Evolutionary conservation across 2,113 vertebrate species (phyloP).

Genomic region (Bubalus kerabau): DNA sequence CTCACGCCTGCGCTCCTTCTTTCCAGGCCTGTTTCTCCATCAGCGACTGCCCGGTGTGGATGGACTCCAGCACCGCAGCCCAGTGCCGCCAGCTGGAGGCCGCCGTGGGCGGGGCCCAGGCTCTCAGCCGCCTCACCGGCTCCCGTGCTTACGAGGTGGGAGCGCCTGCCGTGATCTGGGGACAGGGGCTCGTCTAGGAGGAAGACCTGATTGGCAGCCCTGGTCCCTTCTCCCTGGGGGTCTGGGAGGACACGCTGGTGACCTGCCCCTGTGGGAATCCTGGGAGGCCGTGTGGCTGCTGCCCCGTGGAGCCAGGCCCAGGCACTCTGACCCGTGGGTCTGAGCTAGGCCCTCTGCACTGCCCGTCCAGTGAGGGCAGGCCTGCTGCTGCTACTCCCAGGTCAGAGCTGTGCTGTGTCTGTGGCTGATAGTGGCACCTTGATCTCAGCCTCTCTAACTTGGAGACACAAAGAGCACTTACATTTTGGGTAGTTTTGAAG

Average conservation of each 20-base stretch:
- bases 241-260: not conserved
- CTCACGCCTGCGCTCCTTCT: not conserved
- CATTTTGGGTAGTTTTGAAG: not conserved
- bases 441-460: not conserved
- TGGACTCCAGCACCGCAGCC: conserved; percentile 91
- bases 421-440: not conserved
- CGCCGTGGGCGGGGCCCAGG: conserved; percentile 84
- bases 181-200: not conserved
- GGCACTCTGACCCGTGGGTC: not conserved
- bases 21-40: conserved; percentile 88
- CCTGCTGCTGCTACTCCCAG: not conserved
- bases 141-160: conserved; percentile 95
- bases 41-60: conserved; percentile 89
- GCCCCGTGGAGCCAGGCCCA: not conserved
- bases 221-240: not conserved
- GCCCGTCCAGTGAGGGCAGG: fast-evolving
- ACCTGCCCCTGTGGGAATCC: not conserved
- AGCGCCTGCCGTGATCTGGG: fast-evolving
- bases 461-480: not conserved
- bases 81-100: conserved; percentile 88
- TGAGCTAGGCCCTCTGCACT: not conserved
- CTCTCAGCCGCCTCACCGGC: conserved; percentile 87
- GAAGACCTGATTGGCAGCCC: not conserved
- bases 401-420: not conserved
- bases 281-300: fast-evolving